Percentiles rank a stretch among this genome's conserved stretches.
Conservation (phyloP, 2,113 vertebrate genomes). For the Amphiprion percula region DNA sequence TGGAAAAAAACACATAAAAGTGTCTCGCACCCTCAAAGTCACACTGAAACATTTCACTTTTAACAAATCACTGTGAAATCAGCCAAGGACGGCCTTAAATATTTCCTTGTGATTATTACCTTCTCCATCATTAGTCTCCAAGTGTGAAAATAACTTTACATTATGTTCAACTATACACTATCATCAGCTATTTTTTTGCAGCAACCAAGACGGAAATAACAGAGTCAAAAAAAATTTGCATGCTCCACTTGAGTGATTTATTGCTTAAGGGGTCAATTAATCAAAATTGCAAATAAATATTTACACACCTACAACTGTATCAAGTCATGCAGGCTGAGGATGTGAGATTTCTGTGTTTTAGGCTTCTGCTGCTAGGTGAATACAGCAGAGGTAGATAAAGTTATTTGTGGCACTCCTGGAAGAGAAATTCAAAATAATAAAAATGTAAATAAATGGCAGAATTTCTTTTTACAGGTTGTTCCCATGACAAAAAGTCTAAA, state of each 20-base stretch:
- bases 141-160: slow-evolving; percentile 6
- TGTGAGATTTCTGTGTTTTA: not conserved
- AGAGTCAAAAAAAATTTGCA: not conserved
- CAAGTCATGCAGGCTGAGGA: not conserved
- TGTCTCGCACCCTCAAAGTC: no score
- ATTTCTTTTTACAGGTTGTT: no score
- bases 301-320: no score
- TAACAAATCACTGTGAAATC: not conserved
- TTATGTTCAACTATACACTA: not conserved
- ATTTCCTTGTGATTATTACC: not conserved
- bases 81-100: not conserved
- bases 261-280: not conserved
- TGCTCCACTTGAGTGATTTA: not conserved
- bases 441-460: no score
- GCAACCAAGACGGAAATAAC: not conserved
- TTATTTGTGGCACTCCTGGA: not conserved
- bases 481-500: not conserved
- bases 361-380: not conserved
- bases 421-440: not conserved
- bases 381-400: not conserved
- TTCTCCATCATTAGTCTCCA: not conserved
- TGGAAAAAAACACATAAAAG: not conserved
- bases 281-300: not conserved
- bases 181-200: not conserved
- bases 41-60: no score